Evolutionary conservation across 64 coral and sea anemone genomes (phyloP).

Genomic region (Stylophora pistillata): DNA sequence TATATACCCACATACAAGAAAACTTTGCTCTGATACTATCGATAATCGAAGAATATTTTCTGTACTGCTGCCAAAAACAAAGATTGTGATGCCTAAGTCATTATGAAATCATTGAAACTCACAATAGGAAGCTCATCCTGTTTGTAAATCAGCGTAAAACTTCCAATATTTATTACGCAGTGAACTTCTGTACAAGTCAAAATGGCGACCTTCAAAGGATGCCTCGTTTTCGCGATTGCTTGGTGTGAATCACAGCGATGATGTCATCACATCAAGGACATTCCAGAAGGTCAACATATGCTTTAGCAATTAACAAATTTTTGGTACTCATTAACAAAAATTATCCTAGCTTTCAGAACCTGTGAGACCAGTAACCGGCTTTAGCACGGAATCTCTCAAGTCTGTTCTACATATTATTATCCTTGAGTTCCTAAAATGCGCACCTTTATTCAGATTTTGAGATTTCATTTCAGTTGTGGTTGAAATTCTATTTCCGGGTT

Average conservation of each 20-base stretch:
- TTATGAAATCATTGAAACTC: slow-evolving; percentile 10
- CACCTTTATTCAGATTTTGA: too few relatives aligned
- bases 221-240: slow-evolving; percentile 34
- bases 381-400: too few relatives aligned
- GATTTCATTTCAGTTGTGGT: too few relatives aligned
- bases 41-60: neutral
- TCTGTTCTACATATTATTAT: too few relatives aligned
- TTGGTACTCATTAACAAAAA: too few relatives aligned
- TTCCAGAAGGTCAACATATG: neutral
- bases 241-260: neutral
- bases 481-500: too few relatives aligned
- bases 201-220: slow-evolving; percentile 27
- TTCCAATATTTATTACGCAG: slow-evolving; percentile 13
- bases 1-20: neutral
- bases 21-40: neutral
- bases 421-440: too few relatives aligned
- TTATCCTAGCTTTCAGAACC: too few relatives aligned
- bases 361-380: too few relatives aligned
- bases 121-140: slow-evolving; percentile 90
- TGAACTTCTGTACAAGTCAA: neutral
- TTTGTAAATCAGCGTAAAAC: neutral
- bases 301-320: too few relatives aligned
- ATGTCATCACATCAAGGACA: slow-evolving; percentile 14
- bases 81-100: neutral
- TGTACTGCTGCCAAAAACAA: neutral